Percentiles rank a stretch among this genome's conserved stretches.
These are phyloP conservation scores for Drosophila persimilis DNA, from an alignment of 1,140 invertebrate species.

Conservation along the genomic window DNA sequence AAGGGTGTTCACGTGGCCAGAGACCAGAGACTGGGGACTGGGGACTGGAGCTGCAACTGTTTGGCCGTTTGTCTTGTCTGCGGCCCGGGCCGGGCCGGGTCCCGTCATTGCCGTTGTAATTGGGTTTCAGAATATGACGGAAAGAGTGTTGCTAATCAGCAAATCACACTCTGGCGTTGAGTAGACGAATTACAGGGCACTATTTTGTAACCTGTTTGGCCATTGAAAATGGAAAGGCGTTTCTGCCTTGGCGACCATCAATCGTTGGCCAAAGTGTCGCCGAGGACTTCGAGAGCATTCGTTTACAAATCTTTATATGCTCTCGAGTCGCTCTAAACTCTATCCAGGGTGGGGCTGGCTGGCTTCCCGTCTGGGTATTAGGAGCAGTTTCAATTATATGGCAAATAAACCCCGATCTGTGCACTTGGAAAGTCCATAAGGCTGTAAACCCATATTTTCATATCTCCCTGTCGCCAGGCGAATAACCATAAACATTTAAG, in stretches of 20 bases:
- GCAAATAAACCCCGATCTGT: constrained; percentile 19
- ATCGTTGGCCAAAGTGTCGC: constrained; percentile 35
- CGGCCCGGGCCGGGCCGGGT: no score
- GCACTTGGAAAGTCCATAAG: constrained; percentile 12
- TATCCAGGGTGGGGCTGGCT: no score
- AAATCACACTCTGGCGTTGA: constrained; percentile 77
- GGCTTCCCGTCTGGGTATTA: no score
- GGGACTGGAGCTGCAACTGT: constrained; percentile 55
- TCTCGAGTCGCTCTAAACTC: not conserved
- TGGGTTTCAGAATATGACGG: constrained; percentile 80
- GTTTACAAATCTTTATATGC: constrained; percentile 3
- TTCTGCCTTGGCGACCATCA: constrained; percentile 26
- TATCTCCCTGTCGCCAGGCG: constrained; percentile 34
- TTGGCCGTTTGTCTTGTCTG: constrained; percentile 71
- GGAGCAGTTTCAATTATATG: constrained; percentile 13
- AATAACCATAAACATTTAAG: constrained; percentile 33
- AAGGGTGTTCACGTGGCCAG: constrained; percentile 79
- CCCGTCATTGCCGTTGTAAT: constrained; percentile 64
- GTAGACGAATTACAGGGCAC: constrained; percentile 76
- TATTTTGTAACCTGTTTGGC: constrained; percentile 34
- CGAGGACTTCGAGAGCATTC: constrained; percentile 7
- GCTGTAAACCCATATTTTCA: constrained; percentile 59
- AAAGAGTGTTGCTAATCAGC: constrained; percentile 80
- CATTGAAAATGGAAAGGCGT: constrained; percentile 40
- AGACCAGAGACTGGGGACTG: not conserved